These are phyloP conservation scores for Xylophagus ater DNA, from an alignment of 2,888 invertebrate genomes.

Conservation along the genomic window DNA sequence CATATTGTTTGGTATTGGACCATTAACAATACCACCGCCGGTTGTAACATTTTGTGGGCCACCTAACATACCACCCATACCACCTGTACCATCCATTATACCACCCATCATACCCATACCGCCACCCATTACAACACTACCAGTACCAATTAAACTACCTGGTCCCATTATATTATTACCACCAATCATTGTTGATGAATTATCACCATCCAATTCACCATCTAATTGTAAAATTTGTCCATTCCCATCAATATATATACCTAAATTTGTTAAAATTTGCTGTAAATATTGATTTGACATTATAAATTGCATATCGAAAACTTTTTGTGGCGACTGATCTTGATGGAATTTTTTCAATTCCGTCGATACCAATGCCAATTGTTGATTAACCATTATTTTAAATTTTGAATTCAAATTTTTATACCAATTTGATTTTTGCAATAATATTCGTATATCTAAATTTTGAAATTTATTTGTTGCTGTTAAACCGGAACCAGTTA, in stretches of 20 bases:
- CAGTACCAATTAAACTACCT: neutral
- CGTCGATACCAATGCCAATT: conserved; percentile 50
- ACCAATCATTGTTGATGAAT: neutral
- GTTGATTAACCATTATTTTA: conserved; percentile 59
- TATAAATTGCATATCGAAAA: conserved; percentile 44
- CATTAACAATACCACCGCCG: conserved; percentile 1
- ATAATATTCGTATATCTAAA: conserved; percentile 48
- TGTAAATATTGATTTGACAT: conserved; percentile 44
- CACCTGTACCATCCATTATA: conserved; percentile 7
- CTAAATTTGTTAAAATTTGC: conserved; percentile 51
- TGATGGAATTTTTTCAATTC: conserved; percentile 51
- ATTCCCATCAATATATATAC: conserved; percentile 47
- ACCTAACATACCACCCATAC: conserved; percentile 2
- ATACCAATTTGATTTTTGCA: conserved; percentile 59
- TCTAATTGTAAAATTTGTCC: conserved; percentile 42
- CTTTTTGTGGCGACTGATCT: conserved; percentile 44
- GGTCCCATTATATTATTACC: conserved; percentile 9
- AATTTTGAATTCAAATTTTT: conserved; percentile 59
- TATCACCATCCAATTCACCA: conserved; percentile 23
- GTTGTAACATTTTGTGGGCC: neutral
- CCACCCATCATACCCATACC: neutral
- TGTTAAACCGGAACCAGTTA: neutral
- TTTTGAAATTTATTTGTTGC: conserved; percentile 23
- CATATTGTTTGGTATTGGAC: neutral
- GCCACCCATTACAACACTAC: neutral